Evolutionary conservation across 1,140 invertebrate genomes (phyloP), one percentile per base, ranked within the genome.

Genomic region (Euura saliciscinereae): DNA sequence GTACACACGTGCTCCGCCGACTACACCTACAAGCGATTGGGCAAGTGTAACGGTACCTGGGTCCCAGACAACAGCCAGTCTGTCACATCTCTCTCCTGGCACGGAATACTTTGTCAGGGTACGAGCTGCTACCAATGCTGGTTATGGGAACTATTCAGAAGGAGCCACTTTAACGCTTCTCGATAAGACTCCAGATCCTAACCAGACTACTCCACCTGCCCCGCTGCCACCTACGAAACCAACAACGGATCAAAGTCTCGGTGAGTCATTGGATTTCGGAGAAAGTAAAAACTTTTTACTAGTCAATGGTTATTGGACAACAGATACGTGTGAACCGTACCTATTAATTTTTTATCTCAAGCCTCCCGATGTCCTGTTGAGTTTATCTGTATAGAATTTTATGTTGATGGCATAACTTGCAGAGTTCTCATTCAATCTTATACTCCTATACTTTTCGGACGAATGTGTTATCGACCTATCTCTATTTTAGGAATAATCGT

Each of bases 81-180:
- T 91, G 66, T 83, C 83, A 8, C 85, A 83, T 46, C 78, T 91
- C 44, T 65, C 85, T 10, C 80, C 86, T 2, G 88, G 88, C 28
- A 86, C 85, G 66, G 78, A 82, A 42, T 91, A 92, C 73, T 89
- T 86, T 65, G 84, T 91, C 46, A 83, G 87, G 74, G 84, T 91
- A 43, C 84, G 87, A 73, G 91, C 90, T 28, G 84, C 82, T 3
- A 91, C 89, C 7, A 85, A 85, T 74, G 88, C 88, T 44, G 90
- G 90, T 11, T 82, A 85, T 69, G 89, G 91, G 6, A 86, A 85
- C 73, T 80, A 82, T 0, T 87, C 87, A 4, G 79, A 86, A 70
- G 84, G 85, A 43, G 83, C 88, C 67, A 75, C 83, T 28, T 28
- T 28, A 28, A 28, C 28, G 28, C 28, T 28, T 28, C 28, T 28